These are phyloP conservation scores for Antidorcas marsupialis DNA, from an alignment of 2,113 vertebrate species.

Conservation along the genomic window DNA sequence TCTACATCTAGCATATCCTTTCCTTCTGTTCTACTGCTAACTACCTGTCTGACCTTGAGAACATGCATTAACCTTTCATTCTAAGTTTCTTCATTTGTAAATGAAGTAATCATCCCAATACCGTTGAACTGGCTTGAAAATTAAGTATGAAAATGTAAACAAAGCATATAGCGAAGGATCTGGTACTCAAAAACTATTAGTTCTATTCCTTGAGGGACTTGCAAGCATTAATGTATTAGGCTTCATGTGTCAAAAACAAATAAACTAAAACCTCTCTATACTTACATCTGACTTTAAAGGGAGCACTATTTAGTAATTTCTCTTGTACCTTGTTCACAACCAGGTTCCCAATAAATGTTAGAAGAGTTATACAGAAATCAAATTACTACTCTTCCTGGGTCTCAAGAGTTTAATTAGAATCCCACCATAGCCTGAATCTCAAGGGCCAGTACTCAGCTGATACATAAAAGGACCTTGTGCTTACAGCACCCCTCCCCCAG, in stretches of 20 bases:
- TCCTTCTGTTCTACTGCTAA: constrained; percentile 33
- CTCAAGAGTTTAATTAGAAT: constrained; percentile 4
- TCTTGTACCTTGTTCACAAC: not conserved
- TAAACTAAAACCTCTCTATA: not conserved
- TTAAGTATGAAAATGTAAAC: constrained; percentile 36
- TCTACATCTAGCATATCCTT: not conserved
- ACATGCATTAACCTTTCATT: constrained; percentile 16
- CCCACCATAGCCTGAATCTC: not conserved
- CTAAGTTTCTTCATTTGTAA: constrained; percentile 2
- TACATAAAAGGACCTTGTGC: constrained; percentile 1
- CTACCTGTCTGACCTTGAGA: not conserved
- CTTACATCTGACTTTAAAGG: not conserved
- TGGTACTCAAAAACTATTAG: not conserved
- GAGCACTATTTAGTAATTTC: not conserved
- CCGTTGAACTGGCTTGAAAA: constrained; percentile 18
- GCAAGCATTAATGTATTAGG: not conserved
- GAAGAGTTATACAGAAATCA: constrained; percentile 36
- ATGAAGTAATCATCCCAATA: not conserved
- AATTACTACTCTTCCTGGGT: not conserved
- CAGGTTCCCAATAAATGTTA: not conserved
- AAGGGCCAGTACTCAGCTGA: not conserved
- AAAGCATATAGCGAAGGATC: not conserved
- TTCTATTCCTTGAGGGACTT: not conserved
- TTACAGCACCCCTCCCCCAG: not conserved
- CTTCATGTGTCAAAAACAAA: not conserved